Evolutionary conservation across 92 coral and sea anemone genomes (phyloP).

Genomic region (Porites evermanni): DNA sequence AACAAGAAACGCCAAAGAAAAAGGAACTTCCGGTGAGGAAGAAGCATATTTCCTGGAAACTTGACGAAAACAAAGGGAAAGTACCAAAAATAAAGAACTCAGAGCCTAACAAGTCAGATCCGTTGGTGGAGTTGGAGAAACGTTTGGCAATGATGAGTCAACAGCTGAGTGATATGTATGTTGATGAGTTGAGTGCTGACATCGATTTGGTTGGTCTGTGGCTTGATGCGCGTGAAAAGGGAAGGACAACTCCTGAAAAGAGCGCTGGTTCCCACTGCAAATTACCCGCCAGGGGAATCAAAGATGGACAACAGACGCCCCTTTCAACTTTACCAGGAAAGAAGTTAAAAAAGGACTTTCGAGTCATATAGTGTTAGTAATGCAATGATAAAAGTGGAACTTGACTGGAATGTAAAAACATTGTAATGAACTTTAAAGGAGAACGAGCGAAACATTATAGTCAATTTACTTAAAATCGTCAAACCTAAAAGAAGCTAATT

Average conservation of each 20-base stretch:
- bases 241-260: background rate
- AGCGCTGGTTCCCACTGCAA: slow-evolving; percentile 22
- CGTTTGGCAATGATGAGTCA: background rate
- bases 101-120: background rate
- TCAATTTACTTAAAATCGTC: no score
- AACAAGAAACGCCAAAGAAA: background rate
- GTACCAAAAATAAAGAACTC: background rate
- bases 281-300: background rate
- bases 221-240: background rate
- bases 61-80: background rate
- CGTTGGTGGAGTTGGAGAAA: background rate
- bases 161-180: slow-evolving; percentile 11
- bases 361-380: background rate
- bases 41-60: slow-evolving; percentile 16
- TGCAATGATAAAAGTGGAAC: background rate
- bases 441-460: no score
- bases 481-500: no score
- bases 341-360: background rate
- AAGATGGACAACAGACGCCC: background rate
- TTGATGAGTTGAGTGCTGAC: slow-evolving; percentile 25
- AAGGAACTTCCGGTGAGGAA: background rate
- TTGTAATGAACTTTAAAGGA: background rate
- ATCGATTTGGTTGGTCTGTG: slow-evolving; percentile 10
- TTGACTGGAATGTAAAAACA: background rate
- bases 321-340: background rate